phyloP scores from a whole-genome alignment of 2,888 invertebrate genomes.

The Stenolophus ochropezus region DNA sequence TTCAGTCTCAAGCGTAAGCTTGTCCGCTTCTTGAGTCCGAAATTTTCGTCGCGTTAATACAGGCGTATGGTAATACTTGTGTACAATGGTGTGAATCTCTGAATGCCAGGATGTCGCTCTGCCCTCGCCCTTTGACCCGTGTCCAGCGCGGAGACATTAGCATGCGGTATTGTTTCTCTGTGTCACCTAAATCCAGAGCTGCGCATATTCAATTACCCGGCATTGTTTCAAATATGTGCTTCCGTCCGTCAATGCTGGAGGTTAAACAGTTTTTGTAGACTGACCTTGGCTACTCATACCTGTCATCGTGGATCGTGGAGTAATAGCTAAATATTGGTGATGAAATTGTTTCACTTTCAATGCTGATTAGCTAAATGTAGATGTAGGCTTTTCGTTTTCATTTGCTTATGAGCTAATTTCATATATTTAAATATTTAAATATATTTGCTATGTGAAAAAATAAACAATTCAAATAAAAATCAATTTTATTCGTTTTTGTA shows the following conservation, averaged over 20 bases:
- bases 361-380: too few relatives aligned
- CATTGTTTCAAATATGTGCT: conserved; percentile 53
- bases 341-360: too few relatives aligned
- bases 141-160: conserved; percentile 35
- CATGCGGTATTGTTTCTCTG: conserved; percentile 55
- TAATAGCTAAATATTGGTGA: neutral
- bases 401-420: too few relatives aligned
- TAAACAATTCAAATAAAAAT: too few relatives aligned
- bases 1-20: too few relatives aligned
- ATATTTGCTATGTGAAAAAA: too few relatives aligned
- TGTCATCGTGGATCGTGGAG: neutral
- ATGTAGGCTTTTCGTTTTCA: too few relatives aligned
- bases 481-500: too few relatives aligned
- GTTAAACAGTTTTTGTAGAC: conserved; percentile 15
- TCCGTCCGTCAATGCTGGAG: conserved; percentile 43
- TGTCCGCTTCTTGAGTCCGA: neutral
- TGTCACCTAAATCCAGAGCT: conserved; percentile 55
- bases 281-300: conserved; percentile 27
- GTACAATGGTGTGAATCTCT: conserved; percentile 41
- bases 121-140: conserved; percentile 40
- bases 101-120: conserved; percentile 33
- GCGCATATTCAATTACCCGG: conserved; percentile 46
- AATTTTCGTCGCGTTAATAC: neutral
- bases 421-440: too few relatives aligned
- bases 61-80: conserved; percentile 10